These are phyloP conservation scores for Pseudanteris insignis DNA, from an alignment of 2,888 invertebrate species.

Conservation along the genomic window DNA sequence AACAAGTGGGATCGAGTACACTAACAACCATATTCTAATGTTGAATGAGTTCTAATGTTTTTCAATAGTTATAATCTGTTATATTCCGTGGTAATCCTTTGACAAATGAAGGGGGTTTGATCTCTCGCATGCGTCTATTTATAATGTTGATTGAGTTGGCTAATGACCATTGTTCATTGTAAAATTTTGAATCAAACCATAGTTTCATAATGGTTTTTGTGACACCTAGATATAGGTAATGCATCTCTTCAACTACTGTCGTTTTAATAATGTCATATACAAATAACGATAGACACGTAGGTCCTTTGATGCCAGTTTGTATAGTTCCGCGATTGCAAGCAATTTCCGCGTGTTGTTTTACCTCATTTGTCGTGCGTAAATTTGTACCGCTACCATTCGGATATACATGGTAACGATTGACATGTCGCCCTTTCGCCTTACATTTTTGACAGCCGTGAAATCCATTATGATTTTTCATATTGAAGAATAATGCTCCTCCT, in stretches of 20 bases:
- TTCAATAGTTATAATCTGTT: slow-evolving; percentile 1
- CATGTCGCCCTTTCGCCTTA: neutral
- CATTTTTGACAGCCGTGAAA: slow-evolving; percentile 6
- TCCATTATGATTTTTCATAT: slow-evolving; percentile 12
- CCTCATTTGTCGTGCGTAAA: slow-evolving; percentile 1
- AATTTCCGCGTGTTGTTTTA: neutral
- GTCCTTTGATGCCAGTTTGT: slow-evolving; percentile 4
- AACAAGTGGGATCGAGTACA: slow-evolving; percentile 1
- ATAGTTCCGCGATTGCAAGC: neutral
- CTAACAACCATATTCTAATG: slow-evolving; percentile 5
- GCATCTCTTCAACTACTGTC: slow-evolving; percentile 9
- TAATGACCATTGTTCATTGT: neutral
- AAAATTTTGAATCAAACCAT: neutral
- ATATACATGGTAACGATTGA: neutral
- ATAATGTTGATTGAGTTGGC: neutral
- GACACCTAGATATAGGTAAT: slow-evolving; percentile 8
- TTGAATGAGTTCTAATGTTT: slow-evolving; percentile 6
- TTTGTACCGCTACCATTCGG: neutral
- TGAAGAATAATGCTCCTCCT: slow-evolving; percentile 10
- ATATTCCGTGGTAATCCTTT: slow-evolving; percentile 4
- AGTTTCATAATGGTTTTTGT: slow-evolving; percentile 5
- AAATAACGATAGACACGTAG: neutral
- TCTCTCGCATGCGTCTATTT: neutral
- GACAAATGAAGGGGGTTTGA: slow-evolving; percentile 1
- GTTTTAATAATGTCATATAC: slow-evolving; percentile 9